Evolutionary conservation across 1,140 invertebrate genomes (phyloP), one percentile per base, ranked within the genome.

Genomic region (Ericerus pela): DNA sequence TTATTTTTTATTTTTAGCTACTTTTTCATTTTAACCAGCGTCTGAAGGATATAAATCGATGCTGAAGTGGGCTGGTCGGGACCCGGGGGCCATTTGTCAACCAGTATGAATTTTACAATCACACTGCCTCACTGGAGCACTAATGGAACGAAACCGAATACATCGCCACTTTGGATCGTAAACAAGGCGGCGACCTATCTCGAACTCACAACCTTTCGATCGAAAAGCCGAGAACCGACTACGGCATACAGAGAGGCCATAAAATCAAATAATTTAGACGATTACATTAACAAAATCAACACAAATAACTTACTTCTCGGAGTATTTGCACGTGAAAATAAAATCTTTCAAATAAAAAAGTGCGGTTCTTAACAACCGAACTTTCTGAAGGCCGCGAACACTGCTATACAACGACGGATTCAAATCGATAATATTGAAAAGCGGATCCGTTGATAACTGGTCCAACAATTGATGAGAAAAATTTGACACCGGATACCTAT

Each of bases 391-490:
- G 43, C 72, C 67, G 58, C 74, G 76, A 10, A 76, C 75, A 63
- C 77, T 76, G 52, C 75, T 73, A 62, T 81, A 84, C 18, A 90
- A 67, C 27, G 69, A 68, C 20, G 74, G 72, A 72, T 88, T 88
- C 14, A 88, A 69, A 62, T 82, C 80, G 2, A 73, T 72, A 31
- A 89, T 75, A 65, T 81, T 75, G 63, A 89, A 91, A 24, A 92
- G 69, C 14, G 88, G 86, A 70, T 91, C 87, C 22, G 69, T 68
- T 59, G 75, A 75, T 73, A 91, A 87, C 64, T 84, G 80, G 60
- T 84, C 78, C 55, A 93, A 69, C 20, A 92, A 70, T 53, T 83
- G 75, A 61, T 77, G 79, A 1, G 87, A 83, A 69, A 89, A 91
- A 62, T 83, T 84, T 22, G 84, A 88, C 2, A 93, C 86, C 6